Percentiles rank a stretch among this genome's conserved stretches.
Conservation (phyloP, 2,888 invertebrate species). For the Tipula unca region DNA sequence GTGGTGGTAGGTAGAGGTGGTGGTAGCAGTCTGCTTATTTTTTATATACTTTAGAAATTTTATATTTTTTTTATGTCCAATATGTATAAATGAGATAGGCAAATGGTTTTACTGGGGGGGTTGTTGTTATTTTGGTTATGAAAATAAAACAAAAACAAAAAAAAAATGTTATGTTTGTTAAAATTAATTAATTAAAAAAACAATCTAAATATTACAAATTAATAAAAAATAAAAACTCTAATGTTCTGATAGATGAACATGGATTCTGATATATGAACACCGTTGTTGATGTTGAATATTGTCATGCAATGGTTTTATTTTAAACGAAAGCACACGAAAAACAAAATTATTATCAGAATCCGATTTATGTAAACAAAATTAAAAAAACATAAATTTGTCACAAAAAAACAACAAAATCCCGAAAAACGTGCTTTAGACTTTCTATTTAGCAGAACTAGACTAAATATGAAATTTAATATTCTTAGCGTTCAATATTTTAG, state of each 20-base stretch:
- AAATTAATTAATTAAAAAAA: not conserved
- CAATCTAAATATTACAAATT: not conserved
- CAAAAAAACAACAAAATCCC: constrained; percentile 14
- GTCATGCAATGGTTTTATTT: not conserved
- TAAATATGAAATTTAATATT: not conserved
- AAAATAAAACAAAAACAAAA: not conserved
- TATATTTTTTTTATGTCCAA: too few species aligned
- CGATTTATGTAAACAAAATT: not conserved
- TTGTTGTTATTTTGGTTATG: not conserved
- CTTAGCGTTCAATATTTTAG: not conserved
- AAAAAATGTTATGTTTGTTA: not conserved
- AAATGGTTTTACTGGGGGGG: not conserved
- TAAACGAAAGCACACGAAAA: not conserved
- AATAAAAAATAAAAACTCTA: not conserved
- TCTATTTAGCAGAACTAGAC: not conserved
- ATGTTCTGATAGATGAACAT: not conserved
- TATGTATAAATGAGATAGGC: not conserved
- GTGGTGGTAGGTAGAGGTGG: not conserved
- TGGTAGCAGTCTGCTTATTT: not conserved
- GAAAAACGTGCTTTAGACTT: not conserved
- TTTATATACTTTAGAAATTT: not conserved
- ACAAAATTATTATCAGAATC: constrained; percentile 3
- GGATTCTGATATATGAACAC: not conserved
- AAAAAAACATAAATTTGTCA: not conserved
- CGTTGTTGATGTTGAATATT: not conserved